Percentiles rank a stretch among this genome's conserved stretches.
These are phyloP conservation scores for Spatula versicolor DNA, from an alignment of 2,797 vertebrate species.

Conservation along the genomic window DNA sequence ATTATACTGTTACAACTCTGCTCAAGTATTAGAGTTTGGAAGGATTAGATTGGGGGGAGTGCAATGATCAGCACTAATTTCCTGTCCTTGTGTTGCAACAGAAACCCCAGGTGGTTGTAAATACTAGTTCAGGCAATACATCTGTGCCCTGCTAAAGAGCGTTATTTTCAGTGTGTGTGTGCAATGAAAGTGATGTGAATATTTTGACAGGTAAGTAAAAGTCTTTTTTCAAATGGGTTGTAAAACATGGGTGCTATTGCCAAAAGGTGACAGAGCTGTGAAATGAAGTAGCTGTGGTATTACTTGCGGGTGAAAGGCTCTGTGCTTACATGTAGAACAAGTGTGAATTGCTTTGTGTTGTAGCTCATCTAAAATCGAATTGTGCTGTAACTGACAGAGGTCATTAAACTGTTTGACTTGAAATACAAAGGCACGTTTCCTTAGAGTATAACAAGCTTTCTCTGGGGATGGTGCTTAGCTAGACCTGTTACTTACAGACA, in stretches of 20 bases:
- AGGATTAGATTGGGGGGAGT: not conserved
- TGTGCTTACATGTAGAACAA: not conserved
- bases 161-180: not conserved
- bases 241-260: not conserved
- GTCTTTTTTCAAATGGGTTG: not conserved
- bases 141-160: not conserved
- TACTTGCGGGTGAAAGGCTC: not conserved
- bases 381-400: not conserved
- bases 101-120: fast-evolving
- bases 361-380: not conserved
- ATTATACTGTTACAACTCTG: not conserved
- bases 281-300: not conserved
- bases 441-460: not conserved
- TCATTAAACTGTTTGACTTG: not conserved
- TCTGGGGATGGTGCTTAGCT: not conserved
- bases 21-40: not conserved
- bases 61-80: not conserved
- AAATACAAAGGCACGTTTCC: not conserved
- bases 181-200: not conserved
- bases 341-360: not conserved
- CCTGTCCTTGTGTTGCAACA: not conserved
- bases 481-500: not conserved
- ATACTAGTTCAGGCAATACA: not conserved
- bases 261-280: not conserved
- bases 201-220: not conserved